Evolutionary conservation across 2,888 invertebrate genomes (phyloP).

Genomic region (Rhamphomyia laevipes): DNA sequence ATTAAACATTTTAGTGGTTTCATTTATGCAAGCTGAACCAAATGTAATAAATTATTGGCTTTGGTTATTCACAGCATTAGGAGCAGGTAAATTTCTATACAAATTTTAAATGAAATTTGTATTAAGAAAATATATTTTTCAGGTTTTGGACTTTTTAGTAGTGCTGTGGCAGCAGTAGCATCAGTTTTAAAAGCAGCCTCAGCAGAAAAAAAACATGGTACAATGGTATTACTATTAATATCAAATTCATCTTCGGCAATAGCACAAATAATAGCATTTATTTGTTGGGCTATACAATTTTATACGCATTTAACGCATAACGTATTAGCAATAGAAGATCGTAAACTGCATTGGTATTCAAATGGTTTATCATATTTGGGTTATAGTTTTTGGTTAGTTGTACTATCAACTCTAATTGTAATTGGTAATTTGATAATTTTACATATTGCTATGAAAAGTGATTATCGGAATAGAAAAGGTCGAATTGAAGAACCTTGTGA

Average conservation of each 20-base stretch:
- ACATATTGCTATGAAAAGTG: slow-evolving; percentile 27
- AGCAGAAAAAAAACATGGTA: slow-evolving; percentile 30
- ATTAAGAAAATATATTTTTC: neutral
- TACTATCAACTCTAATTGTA: slow-evolving; percentile 31
- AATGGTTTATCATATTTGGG: slow-evolving; percentile 70
- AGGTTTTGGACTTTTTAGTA: slow-evolving; percentile 32
- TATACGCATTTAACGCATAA: slow-evolving; percentile 68
- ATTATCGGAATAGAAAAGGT: slow-evolving; percentile 24
- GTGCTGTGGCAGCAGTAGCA: slow-evolving; percentile 35
- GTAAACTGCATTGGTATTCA: slow-evolving; percentile 70
- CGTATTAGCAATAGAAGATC: slow-evolving; percentile 69
- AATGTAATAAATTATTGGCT: slow-evolving; percentile 32
- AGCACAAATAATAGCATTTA: slow-evolving; percentile 60
- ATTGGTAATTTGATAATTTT: slow-evolving; percentile 30
- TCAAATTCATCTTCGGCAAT: slow-evolving; percentile 46
- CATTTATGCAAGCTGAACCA: slow-evolving; percentile 30
- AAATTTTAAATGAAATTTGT: neutral
- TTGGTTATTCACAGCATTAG: slow-evolving; percentile 34
- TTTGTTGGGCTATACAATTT: slow-evolving; percentile 77
- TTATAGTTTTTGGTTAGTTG: slow-evolving; percentile 63
- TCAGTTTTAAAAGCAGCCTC: slow-evolving; percentile 36
- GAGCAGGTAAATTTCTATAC: slow-evolving; percentile 20
- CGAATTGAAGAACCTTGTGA: slow-evolving; percentile 28
- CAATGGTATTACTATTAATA: slow-evolving; percentile 30
- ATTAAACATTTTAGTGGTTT: slow-evolving; percentile 1